A percentile compares a stretch with the other conserved stretches of the same genome.
Evolutionary conservation across 1,140 invertebrate species (phyloP).

Genomic region (Drosophila kurseongensis): DNA sequence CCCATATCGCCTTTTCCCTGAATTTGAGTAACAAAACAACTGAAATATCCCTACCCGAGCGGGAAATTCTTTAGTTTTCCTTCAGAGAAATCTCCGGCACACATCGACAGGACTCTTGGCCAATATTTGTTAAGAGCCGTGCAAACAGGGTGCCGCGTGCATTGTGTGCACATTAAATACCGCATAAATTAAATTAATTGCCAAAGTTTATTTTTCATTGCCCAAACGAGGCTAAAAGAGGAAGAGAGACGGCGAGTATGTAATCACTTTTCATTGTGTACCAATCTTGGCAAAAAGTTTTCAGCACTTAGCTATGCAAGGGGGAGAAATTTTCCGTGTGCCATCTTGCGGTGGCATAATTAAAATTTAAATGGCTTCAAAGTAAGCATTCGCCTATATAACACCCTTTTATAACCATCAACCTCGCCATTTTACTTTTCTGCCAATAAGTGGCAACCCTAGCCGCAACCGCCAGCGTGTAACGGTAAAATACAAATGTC

Average conservation of each 20-base stretch:
- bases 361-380: constrained; percentile 68
- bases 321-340: background rate
- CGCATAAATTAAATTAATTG: constrained; percentile 78
- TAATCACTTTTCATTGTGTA: constrained; percentile 66
- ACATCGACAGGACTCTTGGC: constrained; percentile 11
- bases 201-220: constrained; percentile 73
- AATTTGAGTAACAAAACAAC: constrained; percentile 28
- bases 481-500: constrained; percentile 72
- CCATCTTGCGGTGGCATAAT: constrained; percentile 49
- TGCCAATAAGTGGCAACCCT: constrained; percentile 47
- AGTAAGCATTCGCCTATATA: constrained; percentile 36
- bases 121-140: constrained; percentile 43
- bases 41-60: background rate
- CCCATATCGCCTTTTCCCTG: constrained; percentile 5
- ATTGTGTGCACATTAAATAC: constrained; percentile 50
- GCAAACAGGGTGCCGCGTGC: constrained; percentile 8
- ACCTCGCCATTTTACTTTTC: constrained; percentile 1
- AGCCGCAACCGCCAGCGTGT: constrained; percentile 44
- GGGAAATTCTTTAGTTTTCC: constrained; percentile 21
- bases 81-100: constrained; percentile 9
- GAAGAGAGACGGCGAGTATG: constrained; percentile 24
- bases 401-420: constrained; percentile 22
- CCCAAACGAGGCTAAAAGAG: constrained; percentile 8
- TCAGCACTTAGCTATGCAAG: constrained; percentile 21
- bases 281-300: constrained; percentile 66